Percentiles rank a stretch among this genome's conserved stretches.
These are phyloP conservation scores for Ennomos fuscantarius DNA, from an alignment of 2,888 invertebrate genomes.

Conservation along the genomic window DNA sequence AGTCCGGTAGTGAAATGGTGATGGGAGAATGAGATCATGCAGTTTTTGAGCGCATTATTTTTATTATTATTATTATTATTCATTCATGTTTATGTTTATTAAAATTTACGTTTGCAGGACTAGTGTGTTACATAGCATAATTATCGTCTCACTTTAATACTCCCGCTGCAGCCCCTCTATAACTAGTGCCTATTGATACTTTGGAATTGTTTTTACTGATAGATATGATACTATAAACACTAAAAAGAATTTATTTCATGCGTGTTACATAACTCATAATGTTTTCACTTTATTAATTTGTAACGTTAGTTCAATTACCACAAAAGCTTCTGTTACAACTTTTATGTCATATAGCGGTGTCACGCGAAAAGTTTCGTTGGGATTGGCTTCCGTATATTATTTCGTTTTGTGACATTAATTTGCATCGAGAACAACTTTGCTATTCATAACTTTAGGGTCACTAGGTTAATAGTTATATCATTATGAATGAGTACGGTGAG, in stretches of 20 bases:
- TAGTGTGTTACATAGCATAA: no score
- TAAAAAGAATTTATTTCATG: no score
- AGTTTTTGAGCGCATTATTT: constrained; percentile 1
- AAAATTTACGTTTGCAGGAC: no score
- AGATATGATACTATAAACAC: no score
- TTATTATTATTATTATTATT: constrained; percentile 32
- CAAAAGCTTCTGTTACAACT: constrained; percentile 47
- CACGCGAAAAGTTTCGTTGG: constrained; percentile 54
- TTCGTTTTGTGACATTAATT: constrained; percentile 35
- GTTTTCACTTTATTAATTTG: constrained; percentile 57
- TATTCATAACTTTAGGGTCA: constrained; percentile 21
- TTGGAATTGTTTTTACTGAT: no score
- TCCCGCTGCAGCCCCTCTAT: no score
- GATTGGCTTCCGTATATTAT: constrained; percentile 46
- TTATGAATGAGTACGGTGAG: not conserved
- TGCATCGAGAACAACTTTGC: constrained; percentile 23
- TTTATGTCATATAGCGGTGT: constrained; percentile 49
- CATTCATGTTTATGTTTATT: no score
- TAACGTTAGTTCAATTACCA: constrained; percentile 57
- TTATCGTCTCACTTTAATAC: no score
- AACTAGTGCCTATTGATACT: no score
- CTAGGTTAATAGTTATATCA: constrained; percentile 16
- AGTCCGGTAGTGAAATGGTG: no score
- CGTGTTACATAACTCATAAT: constrained; percentile 54
- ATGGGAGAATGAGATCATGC: no score